Base-by-base conservation (phyloP, 2,888 invertebrate species). In the Aleiodes leptofemur region DNA sequence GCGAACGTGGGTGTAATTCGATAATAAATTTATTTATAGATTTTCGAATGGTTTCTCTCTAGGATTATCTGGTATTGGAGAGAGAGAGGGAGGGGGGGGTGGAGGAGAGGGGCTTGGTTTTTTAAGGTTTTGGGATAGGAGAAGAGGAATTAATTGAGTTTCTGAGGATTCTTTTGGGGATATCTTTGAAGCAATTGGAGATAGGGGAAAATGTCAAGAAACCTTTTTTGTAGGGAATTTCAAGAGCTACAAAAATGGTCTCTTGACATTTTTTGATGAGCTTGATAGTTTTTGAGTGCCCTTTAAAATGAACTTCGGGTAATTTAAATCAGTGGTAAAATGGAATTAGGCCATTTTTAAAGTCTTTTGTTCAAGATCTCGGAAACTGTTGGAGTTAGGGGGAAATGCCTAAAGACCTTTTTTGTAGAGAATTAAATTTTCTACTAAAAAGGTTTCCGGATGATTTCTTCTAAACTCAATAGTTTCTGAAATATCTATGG, bases 11-110 rank as follows among this genome's bases (percentile, higher is more conserved):
- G 11, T 43, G 64, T 48, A 64, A 64, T 23, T 11, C 5, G 64
- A 64, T 64, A 48, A 43, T 48, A 53, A 68, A 68, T 48, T 23
- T 66, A 66, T 66, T 66, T 66, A 43, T 48, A 66, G 29, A 66
- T 61, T 23, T 56, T 51, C 8, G 11, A 51, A 11, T 51, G 51
- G 23, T 23, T 23, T 23, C 23, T 2, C 23, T 23, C 23, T 23
- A 23, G 2, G 23, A 23, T 23, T 23, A 23, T 23, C 23, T 23
- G 2, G 23, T 23, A 23, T 23, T 23, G 23, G 23, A 2, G 23
- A 23, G 23, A 23, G 2, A 23, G 23, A 23, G 23, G 23, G 23
- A 2, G 23, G 23, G 23, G 23, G 23, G 23, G 23, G 23, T 23
- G 23, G 23, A 23, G 23, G 2, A 23, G 2, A 23, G 23, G 23